Base-by-base conservation (phyloP, 1,140 invertebrate genomes). In the Trachymyrmex cornetzi region DNA sequence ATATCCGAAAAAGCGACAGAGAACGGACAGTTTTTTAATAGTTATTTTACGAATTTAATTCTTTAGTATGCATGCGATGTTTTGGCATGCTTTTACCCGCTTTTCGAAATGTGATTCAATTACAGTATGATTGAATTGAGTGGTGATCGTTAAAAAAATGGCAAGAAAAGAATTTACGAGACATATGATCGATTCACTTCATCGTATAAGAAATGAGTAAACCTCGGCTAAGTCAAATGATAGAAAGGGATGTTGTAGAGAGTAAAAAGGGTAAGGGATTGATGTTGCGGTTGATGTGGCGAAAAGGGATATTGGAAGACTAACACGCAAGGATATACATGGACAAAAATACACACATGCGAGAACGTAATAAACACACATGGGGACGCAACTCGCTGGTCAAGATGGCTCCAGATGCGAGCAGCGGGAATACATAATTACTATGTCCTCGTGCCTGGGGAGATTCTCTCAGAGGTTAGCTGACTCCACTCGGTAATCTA, bases 361-460 rank as follows among this genome's bases (percentile, higher is more conserved):
- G 24, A 67, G 71, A 66, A 22, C 44, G 50, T 67, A 87, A 75
- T 59, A 71, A 75, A 67, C 77, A 55, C 44, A 80, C 59, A 67
- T 69, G 81, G 77, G 64, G 79, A 77, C 85, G 85, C 81, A 77
- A 59, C 53, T 69, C 34, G 81, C 57, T 61, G 59, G 48, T 74
- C 77, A 71, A 88, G 75, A 69, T 69, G 82, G 84, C 88, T 90
- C 86, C 91, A 90, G 88, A 91, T 90, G 91, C 80, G 91, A 91
- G 88, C 91, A 90, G 85, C 88, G 88, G 85, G 90, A 91, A 92
- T 92, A 92, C 91, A 92, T 92, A 92, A 92, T 92, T 90, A 91
- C 88, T 90, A 91, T 92, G 90, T 92, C 90, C 90, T 92, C 74
- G 80, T 89, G 88, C 80, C 82, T 74, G 88, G 77, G 88, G 88